phyloP scores from a whole-genome alignment of 30 jellyfish, hydroid and myxozoan species.

The Aurelia sp. region DNA sequence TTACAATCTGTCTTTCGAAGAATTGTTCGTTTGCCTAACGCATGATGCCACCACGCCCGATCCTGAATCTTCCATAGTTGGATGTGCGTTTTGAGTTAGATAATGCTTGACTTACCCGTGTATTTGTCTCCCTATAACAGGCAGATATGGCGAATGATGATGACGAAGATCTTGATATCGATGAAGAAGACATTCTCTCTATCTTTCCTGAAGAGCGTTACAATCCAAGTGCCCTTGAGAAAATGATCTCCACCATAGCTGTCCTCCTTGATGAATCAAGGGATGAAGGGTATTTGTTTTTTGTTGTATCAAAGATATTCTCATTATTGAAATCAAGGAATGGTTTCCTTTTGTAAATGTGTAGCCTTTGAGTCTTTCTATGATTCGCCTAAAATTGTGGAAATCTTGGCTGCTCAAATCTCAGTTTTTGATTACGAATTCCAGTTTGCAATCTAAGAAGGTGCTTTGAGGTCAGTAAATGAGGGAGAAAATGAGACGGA shows the following conservation, averaged over 20 bases:
- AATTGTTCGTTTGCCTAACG: not conserved
- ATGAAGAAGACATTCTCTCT: slow-evolving; percentile 92
- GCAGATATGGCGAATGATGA: slow-evolving; percentile 88
- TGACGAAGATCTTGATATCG: slow-evolving; percentile 91
- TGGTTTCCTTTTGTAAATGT: too few relatives aligned
- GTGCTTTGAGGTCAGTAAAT: too few relatives aligned
- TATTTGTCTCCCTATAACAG: slow-evolving; percentile 31
- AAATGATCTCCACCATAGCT: slow-evolving; percentile 91
- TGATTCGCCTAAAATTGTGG: too few relatives aligned
- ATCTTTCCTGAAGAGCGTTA: slow-evolving; percentile 89
- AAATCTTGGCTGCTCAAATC: too few relatives aligned
- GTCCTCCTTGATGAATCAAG: slow-evolving; percentile 86
- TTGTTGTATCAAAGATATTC: too few relatives aligned
- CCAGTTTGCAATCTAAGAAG: too few relatives aligned
- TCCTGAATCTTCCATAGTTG: not conserved
- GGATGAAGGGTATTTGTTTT: slow-evolving; percentile 72
- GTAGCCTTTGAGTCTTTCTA: too few relatives aligned
- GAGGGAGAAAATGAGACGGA: too few relatives aligned
- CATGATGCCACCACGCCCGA: not conserved
- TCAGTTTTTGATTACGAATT: too few relatives aligned
- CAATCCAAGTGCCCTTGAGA: slow-evolving; percentile 96
- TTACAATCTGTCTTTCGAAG: not conserved
- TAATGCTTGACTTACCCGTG: not conserved
- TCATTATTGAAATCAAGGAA: too few relatives aligned
- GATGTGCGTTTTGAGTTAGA: not conserved